Conservation (phyloP, 1,140 invertebrate species). For the Drosophila pseudoobscura region DNA sequence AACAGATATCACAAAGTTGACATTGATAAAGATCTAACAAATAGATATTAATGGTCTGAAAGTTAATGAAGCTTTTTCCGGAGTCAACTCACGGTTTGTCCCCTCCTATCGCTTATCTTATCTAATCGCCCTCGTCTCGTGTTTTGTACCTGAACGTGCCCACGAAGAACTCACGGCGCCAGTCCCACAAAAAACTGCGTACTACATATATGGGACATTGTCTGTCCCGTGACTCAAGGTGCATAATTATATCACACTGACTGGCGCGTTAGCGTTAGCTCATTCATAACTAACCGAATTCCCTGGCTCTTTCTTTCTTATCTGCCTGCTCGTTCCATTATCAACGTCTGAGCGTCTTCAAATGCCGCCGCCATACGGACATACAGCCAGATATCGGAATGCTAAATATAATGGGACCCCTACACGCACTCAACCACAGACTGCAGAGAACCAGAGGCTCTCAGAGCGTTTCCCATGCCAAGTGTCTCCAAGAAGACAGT, state of each 20-base stretch:
- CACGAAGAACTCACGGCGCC: conserved; percentile 12
- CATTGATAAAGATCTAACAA: conserved; percentile 19
- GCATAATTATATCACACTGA: conserved; percentile 39
- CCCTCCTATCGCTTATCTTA: conserved; percentile 25
- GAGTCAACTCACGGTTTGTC: background rate
- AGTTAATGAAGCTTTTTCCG: conserved; percentile 48
- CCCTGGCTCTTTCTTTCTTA: background rate
- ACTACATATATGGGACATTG: background rate
- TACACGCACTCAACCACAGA: background rate
- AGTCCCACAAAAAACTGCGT: background rate
- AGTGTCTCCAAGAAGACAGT: background rate
- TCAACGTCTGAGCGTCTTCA: conserved; percentile 29
- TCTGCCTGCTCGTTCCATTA: conserved; percentile 11
- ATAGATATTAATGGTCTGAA: conserved; percentile 28
- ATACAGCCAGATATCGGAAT: conserved; percentile 23
- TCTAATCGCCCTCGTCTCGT: conserved; percentile 45
- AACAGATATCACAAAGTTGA: conserved; percentile 2
- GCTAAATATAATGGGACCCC: conserved; percentile 42
- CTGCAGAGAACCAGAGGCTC: no score
- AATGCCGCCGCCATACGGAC: conserved; percentile 33
- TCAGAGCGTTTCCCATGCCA: background rate
- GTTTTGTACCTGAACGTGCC: conserved; percentile 51
- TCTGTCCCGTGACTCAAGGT: conserved; percentile 54
- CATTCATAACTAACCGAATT: conserved; percentile 54
- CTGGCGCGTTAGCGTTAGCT: conserved; percentile 15